phyloP scores from a whole-genome alignment of 2,113 vertebrate species.

The Piprites chloris region DNA sequence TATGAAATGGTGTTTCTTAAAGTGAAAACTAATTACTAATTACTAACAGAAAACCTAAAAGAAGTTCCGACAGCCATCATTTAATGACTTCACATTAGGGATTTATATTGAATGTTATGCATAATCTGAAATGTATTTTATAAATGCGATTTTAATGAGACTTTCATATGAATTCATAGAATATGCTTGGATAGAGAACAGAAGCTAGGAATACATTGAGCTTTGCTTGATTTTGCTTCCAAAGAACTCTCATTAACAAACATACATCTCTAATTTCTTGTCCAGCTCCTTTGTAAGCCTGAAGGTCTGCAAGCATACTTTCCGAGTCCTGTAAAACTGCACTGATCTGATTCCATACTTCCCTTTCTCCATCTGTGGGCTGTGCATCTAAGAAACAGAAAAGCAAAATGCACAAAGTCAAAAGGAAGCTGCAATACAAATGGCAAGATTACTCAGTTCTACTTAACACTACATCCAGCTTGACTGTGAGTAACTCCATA shows the following conservation, averaged over 20 bases:
- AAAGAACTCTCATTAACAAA: slow-evolving; percentile 9
- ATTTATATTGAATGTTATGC: not conserved
- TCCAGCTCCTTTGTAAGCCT: slow-evolving; percentile 96
- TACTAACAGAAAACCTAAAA: not conserved
- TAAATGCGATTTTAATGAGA: not conserved
- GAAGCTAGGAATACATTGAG: not conserved
- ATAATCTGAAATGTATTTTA: not conserved
- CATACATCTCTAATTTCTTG: slow-evolving; percentile 97
- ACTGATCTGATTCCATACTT: slow-evolving; percentile 97
- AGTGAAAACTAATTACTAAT: not conserved
- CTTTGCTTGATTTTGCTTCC: not conserved
- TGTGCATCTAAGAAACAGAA: slow-evolving; percentile 85
- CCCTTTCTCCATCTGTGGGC: slow-evolving; percentile 92
- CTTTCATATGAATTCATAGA: not conserved
- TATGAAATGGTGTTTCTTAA: not conserved
- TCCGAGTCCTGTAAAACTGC: slow-evolving; percentile 95
- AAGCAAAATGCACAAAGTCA: slow-evolving; percentile 9
- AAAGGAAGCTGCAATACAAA: not conserved
- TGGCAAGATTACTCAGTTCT: not conserved
- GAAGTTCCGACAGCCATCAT: not conserved
- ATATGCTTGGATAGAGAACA: not conserved
- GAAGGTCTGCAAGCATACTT: slow-evolving; percentile 90
- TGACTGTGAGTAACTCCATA: not conserved
- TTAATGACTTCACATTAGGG: not conserved
- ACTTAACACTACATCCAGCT: not conserved